Evolutionary conservation across 2,888 invertebrate species (phyloP).

Genomic region (Trachelus tabidus): DNA sequence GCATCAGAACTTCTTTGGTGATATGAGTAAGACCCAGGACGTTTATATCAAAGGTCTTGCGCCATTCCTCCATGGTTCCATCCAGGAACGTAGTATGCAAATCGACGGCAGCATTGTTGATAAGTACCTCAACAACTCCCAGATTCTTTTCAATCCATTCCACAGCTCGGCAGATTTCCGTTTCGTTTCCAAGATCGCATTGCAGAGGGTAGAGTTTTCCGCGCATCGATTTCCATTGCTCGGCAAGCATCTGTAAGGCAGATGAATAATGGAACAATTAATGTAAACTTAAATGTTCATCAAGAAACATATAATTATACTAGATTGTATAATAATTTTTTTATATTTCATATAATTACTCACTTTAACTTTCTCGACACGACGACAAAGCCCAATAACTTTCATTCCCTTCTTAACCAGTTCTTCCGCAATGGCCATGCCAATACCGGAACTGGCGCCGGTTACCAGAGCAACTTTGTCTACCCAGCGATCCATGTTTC

Average conservation of each 20-base stretch:
- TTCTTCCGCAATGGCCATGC: not conserved
- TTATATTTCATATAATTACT: not conserved
- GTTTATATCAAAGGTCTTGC: slow-evolving; percentile 38
- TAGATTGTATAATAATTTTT: not conserved
- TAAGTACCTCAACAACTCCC: slow-evolving; percentile 69
- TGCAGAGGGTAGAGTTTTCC: slow-evolving; percentile 60
- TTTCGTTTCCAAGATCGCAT: slow-evolving; percentile 69
- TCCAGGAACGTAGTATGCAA: slow-evolving; percentile 35
- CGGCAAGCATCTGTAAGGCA: slow-evolving; percentile 29
- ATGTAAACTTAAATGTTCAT: not conserved
- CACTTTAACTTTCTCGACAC: slow-evolving; percentile 57
- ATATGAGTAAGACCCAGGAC: slow-evolving; percentile 35
- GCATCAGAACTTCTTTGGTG: slow-evolving; percentile 35
- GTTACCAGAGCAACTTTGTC: slow-evolving; percentile 11
- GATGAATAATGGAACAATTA: not conserved
- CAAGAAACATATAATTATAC: not conserved
- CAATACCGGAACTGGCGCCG: slow-evolving; percentile 12
- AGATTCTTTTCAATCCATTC: slow-evolving; percentile 66
- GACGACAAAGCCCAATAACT: slow-evolving; percentile 63
- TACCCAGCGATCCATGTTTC: slow-evolving; percentile 11
- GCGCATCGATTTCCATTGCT: slow-evolving; percentile 34
- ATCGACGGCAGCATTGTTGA: slow-evolving; percentile 71
- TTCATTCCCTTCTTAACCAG: slow-evolving; percentile 42
- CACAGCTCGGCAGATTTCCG: slow-evolving; percentile 68
- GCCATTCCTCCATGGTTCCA: slow-evolving; percentile 37